Conservation (phyloP, 2,797 vertebrate species). For the Tapirus indicus region DNA sequence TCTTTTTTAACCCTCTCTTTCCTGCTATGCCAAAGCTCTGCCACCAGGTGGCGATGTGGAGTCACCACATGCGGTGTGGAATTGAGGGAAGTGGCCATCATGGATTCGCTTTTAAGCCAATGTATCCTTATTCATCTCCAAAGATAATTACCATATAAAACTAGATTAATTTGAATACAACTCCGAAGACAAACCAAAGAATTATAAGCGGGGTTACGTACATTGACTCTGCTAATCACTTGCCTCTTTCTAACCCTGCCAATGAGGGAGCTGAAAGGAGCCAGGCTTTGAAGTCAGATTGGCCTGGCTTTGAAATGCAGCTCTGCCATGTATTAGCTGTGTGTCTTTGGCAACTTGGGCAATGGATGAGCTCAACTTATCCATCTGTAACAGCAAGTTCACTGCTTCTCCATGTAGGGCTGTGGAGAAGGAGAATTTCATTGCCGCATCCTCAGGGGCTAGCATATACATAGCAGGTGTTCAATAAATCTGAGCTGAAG, state of each 20-base stretch:
- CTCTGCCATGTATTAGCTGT: background rate
- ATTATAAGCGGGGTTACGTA: background rate
- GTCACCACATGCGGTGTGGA: background rate
- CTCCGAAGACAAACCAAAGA: background rate
- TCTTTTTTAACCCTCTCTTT: background rate
- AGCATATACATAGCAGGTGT: background rate
- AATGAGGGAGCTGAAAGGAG: background rate
- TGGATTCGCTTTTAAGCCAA: slow-evolving; percentile 9
- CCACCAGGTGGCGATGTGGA: slow-evolving; percentile 79
- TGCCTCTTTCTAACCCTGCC: background rate
- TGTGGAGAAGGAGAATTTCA: background rate
- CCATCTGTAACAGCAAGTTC: background rate
- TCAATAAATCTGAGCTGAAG: background rate
- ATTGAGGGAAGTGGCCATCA: background rate
- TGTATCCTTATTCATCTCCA: background rate
- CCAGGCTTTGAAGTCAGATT: background rate
- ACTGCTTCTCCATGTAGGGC: background rate
- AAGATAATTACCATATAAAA: slow-evolving; percentile 36
- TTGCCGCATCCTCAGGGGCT: background rate
- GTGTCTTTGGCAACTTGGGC: background rate
- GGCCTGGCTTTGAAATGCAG: background rate
- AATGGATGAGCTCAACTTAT: background rate
- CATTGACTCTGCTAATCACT: background rate
- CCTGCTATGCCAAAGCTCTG: background rate
- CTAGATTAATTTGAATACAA: background rate